Percentiles rank a stretch among this genome's conserved stretches.
phyloP scores from a whole-genome alignment of 2,113 vertebrate species.

The Philantomba maxwellii region DNA sequence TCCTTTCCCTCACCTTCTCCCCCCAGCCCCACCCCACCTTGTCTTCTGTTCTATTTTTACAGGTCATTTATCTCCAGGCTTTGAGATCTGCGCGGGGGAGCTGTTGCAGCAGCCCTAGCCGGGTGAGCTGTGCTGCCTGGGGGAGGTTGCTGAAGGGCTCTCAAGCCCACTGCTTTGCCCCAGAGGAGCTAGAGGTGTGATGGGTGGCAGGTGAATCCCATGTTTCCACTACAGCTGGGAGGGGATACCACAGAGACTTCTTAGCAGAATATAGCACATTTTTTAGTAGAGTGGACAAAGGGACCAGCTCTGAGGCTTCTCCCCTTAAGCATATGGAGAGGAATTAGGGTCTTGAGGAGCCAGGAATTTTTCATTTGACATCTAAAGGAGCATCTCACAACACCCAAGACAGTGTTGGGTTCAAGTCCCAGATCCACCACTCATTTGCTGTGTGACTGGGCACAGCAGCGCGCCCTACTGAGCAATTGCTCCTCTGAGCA shows the following conservation, averaged over 20 bases:
- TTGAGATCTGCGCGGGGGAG: slow-evolving; percentile 31
- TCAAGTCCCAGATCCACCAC: neutral
- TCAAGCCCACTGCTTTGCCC: slow-evolving; percentile 23
- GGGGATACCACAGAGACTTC: neutral
- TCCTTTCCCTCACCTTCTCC: neutral
- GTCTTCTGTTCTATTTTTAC: slow-evolving; percentile 59
- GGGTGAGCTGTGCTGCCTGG: slow-evolving; percentile 23
- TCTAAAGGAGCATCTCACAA: neutral
- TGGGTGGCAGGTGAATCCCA: neutral
- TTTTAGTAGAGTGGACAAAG: neutral
- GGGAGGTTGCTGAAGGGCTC: neutral
- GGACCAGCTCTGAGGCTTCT: neutral
- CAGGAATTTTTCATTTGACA: neutral
- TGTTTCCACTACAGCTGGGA: neutral
- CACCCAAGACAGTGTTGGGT: neutral
- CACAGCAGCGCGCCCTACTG: neutral
- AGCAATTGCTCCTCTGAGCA: neutral
- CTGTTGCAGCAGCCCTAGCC: neutral
- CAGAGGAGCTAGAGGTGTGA: neutral
- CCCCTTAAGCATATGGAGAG: neutral
- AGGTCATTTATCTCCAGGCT: slow-evolving; percentile 45
- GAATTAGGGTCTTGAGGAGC: neutral
- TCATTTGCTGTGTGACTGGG: slow-evolving; percentile 3
- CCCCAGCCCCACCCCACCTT: neutral
- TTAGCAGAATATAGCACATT: neutral